These are phyloP conservation scores for Mesembrinibis cayennensis DNA, from an alignment of 2,113 vertebrate species.

Conservation along the genomic window DNA sequence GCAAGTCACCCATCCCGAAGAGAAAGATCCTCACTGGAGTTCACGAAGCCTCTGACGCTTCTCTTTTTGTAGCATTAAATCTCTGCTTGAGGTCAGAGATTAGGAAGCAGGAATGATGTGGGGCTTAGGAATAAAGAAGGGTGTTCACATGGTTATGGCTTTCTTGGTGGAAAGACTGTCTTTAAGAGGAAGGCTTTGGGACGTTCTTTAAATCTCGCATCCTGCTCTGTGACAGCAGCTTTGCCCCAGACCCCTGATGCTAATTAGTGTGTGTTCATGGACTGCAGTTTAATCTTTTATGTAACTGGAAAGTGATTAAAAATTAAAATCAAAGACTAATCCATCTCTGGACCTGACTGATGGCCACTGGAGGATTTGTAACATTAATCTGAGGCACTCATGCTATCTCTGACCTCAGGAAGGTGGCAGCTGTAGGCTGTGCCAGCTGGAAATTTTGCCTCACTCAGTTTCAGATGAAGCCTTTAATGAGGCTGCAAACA, in stretches of 20 bases:
- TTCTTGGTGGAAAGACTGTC: background rate
- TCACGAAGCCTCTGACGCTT: background rate
- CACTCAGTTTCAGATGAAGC: background rate
- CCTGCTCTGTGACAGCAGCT: background rate
- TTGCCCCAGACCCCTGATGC: background rate
- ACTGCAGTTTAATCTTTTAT: background rate
- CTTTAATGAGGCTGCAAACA: background rate
- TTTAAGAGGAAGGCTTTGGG: background rate
- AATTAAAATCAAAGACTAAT: background rate
- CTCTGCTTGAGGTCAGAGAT: background rate
- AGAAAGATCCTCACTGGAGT: background rate
- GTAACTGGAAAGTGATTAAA: background rate
- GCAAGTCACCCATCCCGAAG: background rate
- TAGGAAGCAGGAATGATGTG: background rate
- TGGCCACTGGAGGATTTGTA: background rate
- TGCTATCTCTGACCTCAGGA: background rate
- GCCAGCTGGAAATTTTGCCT: background rate
- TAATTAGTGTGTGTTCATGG: background rate
- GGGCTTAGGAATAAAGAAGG: background rate
- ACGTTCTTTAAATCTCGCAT: background rate
- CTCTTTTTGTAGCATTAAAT: background rate
- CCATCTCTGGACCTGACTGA: background rate
- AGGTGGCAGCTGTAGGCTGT: background rate
- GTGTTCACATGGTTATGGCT: background rate
- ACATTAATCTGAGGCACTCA: background rate